These are phyloP conservation scores for Caenorhabditis sinica DNA, from an alignment of 2,888 invertebrate species.

Conservation along the genomic window DNA sequence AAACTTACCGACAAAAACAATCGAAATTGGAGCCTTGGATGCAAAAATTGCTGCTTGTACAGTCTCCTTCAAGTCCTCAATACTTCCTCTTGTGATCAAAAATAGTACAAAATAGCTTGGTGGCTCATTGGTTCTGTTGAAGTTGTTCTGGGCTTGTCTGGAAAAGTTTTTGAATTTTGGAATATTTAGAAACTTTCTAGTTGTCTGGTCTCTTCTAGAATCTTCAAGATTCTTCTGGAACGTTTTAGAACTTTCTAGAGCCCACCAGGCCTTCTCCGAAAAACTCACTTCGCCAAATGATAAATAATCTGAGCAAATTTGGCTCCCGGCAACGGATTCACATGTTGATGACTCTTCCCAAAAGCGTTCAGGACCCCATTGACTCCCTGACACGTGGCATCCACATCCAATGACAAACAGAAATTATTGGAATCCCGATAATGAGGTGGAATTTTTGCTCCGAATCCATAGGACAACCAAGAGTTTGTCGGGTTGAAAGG, in stretches of 20 bases:
- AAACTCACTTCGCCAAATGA: slow-evolving; percentile 76
- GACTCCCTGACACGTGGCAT: slow-evolving; percentile 76
- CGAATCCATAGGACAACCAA: slow-evolving; percentile 77
- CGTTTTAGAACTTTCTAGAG: too few relatives aligned
- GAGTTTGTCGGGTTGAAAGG: slow-evolving; percentile 73
- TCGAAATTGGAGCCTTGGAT: slow-evolving; percentile 77
- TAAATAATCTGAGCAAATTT: slow-evolving; percentile 80
- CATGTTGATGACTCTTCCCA: slow-evolving; percentile 71
- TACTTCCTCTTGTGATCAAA: slow-evolving; percentile 75
- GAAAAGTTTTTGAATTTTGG: background rate
- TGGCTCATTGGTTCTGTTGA: slow-evolving; percentile 41
- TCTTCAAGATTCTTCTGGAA: too few relatives aligned
- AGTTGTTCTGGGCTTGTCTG: slow-evolving; percentile 53
- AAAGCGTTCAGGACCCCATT: slow-evolving; percentile 73
- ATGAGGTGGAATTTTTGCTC: slow-evolving; percentile 79
- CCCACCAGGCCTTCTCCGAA: too few relatives aligned
- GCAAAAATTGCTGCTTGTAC: slow-evolving; percentile 79
- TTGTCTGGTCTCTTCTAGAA: too few relatives aligned
- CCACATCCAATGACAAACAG: slow-evolving; percentile 77
- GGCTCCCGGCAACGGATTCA: slow-evolving; percentile 74
- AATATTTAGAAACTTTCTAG: too few relatives aligned
- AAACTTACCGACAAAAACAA: slow-evolving; percentile 58
- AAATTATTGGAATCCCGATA: slow-evolving; percentile 79
- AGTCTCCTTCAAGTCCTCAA: slow-evolving; percentile 79
- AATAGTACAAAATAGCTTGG: slow-evolving; percentile 73